Base-by-base conservation (phyloP, 1,140 invertebrate species). In the Drosophila gunungcola region DNA sequence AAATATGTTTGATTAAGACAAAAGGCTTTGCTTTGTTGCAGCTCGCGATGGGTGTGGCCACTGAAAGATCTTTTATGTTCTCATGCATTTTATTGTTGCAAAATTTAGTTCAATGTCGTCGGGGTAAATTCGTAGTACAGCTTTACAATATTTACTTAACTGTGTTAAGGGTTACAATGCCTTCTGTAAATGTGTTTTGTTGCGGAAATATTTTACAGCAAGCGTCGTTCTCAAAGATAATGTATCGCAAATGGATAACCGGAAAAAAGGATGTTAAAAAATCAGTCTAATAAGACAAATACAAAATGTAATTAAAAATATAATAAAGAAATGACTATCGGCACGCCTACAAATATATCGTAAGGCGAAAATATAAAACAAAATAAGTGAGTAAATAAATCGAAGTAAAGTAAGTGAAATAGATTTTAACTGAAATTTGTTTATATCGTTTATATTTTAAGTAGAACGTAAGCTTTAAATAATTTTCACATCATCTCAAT, bases 61-160 rank as follows among this genome's bases (percentile, higher is more conserved):
- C 2, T 46, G 27, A 45, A 84, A 54, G 54, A 67, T 68, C 46
- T 75, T 51, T 43, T 36, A 67, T 63, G 34, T 58, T 63, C 60
- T 11, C 34, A 56, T 48, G 49, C 43, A 51, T 54, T 38, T 13
- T 11, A 53, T 43, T 38, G 25, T 65, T 56, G 43, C 27, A 27
- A 53, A 62, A 85, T 70, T 63, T 74, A 46, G 60, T 85, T 85
- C 81, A 86, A 85, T 85, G 78, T 61, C 77, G 49, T 73, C 39
- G 48, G 32, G 58, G 41, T 42, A 29, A 61, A 45, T 61, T 21
- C 4, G n/a, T 36, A 64, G 43, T 56, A 0, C 3, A 29, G 13
- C 53, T 21, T 10, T 16, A 13, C 36, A 32, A 29, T 4, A 29
- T 36, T 25, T 42, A 10, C 27, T 42, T 51, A 41, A 49, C 48